These are phyloP conservation scores for Drosophila kanekoi DNA, from an alignment of 2,888 invertebrate species.

Conservation along the genomic window DNA sequence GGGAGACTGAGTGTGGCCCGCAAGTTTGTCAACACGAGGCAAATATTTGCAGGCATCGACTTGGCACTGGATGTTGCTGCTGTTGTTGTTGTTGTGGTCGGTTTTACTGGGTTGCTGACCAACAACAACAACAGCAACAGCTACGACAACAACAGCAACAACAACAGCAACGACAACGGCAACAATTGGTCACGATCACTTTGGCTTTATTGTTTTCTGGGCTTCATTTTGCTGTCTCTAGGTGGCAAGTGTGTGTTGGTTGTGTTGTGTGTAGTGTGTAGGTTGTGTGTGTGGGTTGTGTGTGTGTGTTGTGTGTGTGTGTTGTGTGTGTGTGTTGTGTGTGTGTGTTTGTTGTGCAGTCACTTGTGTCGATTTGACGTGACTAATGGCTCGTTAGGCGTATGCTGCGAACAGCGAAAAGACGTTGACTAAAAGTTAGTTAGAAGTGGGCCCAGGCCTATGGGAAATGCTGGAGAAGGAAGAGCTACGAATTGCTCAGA, in stretches of 20 bases:
- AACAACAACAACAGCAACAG: slow-evolving; percentile 38
- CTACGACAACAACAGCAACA: slow-evolving; percentile 25
- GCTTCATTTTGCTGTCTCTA: slow-evolving; percentile 16
- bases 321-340: slow-evolving; percentile 7
- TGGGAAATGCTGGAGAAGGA: slow-evolving; percentile 44
- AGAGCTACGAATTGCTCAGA: slow-evolving; percentile 55
- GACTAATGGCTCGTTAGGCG: slow-evolving; percentile 72
- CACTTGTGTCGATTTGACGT: slow-evolving; percentile 72
- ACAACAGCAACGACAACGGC: slow-evolving; percentile 33
- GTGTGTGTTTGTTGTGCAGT: slow-evolving; percentile 3
- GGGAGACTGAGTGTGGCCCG: slow-evolving; percentile 39
- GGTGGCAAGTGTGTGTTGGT: neutral
- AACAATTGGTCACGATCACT: slow-evolving; percentile 78
- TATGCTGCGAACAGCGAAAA: slow-evolving; percentile 43
- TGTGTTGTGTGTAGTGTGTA: slow-evolving; percentile 9
- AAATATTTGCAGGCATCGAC: slow-evolving; percentile 71
- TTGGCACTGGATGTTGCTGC: slow-evolving; percentile 34
- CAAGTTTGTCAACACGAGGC: slow-evolving; percentile 70
- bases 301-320: neutral
- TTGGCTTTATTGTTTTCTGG: slow-evolving; percentile 67
- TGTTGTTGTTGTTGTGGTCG: slow-evolving; percentile 25
- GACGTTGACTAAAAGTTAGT: slow-evolving; percentile 10
- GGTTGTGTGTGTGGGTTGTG: slow-evolving; percentile 10
- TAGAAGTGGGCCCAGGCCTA: slow-evolving; percentile 1
- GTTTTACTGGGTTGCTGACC: slow-evolving; percentile 27